Evolutionary conservation across 2,113 vertebrate genomes (phyloP).

Genomic region (Anolis sagrei): DNA sequence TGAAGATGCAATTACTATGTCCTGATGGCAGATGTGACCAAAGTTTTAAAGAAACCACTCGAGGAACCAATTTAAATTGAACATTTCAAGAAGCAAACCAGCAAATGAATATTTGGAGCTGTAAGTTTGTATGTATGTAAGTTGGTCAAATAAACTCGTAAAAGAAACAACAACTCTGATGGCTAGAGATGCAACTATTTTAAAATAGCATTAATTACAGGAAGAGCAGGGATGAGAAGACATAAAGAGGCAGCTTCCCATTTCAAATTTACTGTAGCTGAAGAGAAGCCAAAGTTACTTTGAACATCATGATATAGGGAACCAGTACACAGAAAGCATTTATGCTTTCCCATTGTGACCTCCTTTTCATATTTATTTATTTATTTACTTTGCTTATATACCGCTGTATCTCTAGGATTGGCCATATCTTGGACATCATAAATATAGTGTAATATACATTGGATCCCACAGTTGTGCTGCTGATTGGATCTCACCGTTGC

Average conservation of each 20-base stretch:
- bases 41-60: background rate
- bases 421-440: no score
- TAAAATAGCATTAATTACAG: background rate
- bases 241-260: background rate
- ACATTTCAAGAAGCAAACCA: background rate
- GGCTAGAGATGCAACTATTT: background rate
- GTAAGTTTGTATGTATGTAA: slow-evolving; percentile 1
- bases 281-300: background rate
- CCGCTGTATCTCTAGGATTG: no score
- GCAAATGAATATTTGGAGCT: slow-evolving; percentile 1
- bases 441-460: background rate
- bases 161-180: background rate
- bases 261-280: background rate
- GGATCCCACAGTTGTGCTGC: no score
- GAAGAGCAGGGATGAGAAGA: background rate
- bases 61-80: background rate
- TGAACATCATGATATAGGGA: no score
- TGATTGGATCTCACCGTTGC: background rate
- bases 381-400: no score
- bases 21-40: background rate
- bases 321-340: background rate
- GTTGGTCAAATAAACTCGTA: background rate
- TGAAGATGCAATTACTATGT: background rate
- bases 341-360: background rate
- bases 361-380: background rate